phyloP scores from a whole-genome alignment of 2,888 invertebrate genomes.

The Heteromurus nitidus region DNA sequence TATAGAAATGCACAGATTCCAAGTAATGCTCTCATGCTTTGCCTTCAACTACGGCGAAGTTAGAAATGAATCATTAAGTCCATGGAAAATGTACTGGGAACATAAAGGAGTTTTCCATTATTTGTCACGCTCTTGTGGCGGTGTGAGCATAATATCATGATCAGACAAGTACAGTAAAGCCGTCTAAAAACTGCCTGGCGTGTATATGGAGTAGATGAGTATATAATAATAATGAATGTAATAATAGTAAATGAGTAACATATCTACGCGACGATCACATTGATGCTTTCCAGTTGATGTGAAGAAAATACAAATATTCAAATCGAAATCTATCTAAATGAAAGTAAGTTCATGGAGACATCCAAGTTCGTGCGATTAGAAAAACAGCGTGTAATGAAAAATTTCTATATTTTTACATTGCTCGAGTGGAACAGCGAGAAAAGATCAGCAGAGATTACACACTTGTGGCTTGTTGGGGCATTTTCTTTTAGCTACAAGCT shows the following conservation, averaged over 20 bases:
- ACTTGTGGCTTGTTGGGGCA: no score
- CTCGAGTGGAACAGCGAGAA: background rate
- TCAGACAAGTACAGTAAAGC: background rate
- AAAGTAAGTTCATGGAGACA: no score
- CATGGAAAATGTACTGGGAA: background rate
- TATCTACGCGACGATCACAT: no score
- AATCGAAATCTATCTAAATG: no score
- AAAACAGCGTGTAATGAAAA: conserved; percentile 10
- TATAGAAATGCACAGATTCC: no score
- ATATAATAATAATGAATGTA: no score
- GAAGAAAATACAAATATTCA: no score
- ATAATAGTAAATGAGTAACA: no score
- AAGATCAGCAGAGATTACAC: no score
- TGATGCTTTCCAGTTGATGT: no score
- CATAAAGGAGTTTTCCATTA: conserved; percentile 18
- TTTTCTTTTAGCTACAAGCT: no score
- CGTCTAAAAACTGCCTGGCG: background rate
- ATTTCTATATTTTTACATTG: background rate
- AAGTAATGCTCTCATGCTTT: background rate
- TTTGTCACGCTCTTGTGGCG: conserved; percentile 21
- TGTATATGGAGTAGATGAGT: conserved; percentile 14
- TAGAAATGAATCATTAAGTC: conserved; percentile 20
- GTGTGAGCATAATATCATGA: background rate
- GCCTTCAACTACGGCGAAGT: background rate
- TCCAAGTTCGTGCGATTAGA: conserved; percentile 31